These are phyloP conservation scores for Hucho hucho DNA, from an alignment of 2,113 vertebrate genomes.

Conservation along the genomic window DNA sequence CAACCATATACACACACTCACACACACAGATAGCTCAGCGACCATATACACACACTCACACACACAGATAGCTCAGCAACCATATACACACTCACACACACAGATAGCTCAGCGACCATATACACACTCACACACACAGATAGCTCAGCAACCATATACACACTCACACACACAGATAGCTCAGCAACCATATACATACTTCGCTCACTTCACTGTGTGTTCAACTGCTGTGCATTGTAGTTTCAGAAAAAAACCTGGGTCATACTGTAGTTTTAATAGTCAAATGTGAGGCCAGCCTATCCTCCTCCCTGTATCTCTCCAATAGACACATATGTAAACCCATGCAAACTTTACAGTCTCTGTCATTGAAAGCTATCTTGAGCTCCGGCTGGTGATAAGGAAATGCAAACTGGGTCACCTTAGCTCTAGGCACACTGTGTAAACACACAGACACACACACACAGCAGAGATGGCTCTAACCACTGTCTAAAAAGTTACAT, in stretches of 20 bases:
- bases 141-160: background rate
- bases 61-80: slow-evolving; percentile 16
- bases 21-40: slow-evolving; percentile 17
- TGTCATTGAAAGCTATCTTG: slow-evolving; percentile 69
- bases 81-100: slow-evolving; percentile 30
- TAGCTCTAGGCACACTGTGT: slow-evolving; percentile 70
- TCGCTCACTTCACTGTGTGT: slow-evolving; percentile 15
- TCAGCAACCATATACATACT: background rate
- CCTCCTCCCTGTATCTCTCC: slow-evolving; percentile 59
- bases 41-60: background rate
- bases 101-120: slow-evolving; percentile 10
- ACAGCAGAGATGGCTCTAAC: slow-evolving; percentile 69
- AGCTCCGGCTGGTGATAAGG: slow-evolving; percentile 71
- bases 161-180: background rate
- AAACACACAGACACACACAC: slow-evolving; percentile 53
- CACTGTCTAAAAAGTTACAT: slow-evolving; percentile 74
- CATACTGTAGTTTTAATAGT: slow-evolving; percentile 63
- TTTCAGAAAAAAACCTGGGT: slow-evolving; percentile 18
- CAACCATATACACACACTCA: background rate
- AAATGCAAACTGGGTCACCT: slow-evolving; percentile 76
- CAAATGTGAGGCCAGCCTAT: slow-evolving; percentile 65
- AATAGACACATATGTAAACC: slow-evolving; percentile 65
- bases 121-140: slow-evolving; percentile 26
- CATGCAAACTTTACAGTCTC: slow-evolving; percentile 75
- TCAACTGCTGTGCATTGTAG: slow-evolving; percentile 59